Evolutionary conservation across 1,140 invertebrate genomes (phyloP), one percentile per base, ranked within the genome.

Genomic region (Drosophila grimshawi): DNA sequence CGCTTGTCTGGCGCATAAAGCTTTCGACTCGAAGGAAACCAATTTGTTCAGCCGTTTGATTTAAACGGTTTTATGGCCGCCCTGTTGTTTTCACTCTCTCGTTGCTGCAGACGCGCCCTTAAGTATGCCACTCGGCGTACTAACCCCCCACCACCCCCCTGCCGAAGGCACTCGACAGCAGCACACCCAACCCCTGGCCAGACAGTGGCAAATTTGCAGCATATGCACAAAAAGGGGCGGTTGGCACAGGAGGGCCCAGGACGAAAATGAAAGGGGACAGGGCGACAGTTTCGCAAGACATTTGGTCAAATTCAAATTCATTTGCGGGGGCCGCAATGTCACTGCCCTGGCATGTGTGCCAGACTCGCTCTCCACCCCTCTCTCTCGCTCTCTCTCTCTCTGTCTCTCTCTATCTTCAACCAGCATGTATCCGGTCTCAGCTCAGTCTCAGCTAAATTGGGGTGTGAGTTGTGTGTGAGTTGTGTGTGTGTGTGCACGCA

Each of bases 11-110:
- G 55, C 68, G 80, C 80, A 86, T 88, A 88, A 86, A 86, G 82
- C 82, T 88, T 86, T 88, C 82, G 83, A 76, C 82, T 83, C 78
- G 85, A 88, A 89, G 85, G 85, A 89, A 89, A 89, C 86, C 85
- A 89, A 89, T 89, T 89, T 89, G 85, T 89, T 89, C 85, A 89
- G 85, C 81, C 80, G 85, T 89, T 90, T 89, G 85, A 89, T 89
- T 89, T 89, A 89, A 89, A 89, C 85, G 85, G 78, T 89, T 89
- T 89, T 89, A 89, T 89, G 86, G 85, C 85, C 78, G 78, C 73
- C 86, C 80, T 85, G 86, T 89, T 88, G 85, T 88, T 88, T 89
- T 88, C 80, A 89, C 75, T 88, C 78, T 64, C 76, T 69, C 51
- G 7, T 11, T 52, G 46, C 19, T n/a, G 32, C 66, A 41, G 81